Percentiles rank a stretch among this genome's conserved stretches.
Evolutionary conservation across 2,797 vertebrate genomes (phyloP).

Genomic region (Cetoscarus ocellatus): DNA sequence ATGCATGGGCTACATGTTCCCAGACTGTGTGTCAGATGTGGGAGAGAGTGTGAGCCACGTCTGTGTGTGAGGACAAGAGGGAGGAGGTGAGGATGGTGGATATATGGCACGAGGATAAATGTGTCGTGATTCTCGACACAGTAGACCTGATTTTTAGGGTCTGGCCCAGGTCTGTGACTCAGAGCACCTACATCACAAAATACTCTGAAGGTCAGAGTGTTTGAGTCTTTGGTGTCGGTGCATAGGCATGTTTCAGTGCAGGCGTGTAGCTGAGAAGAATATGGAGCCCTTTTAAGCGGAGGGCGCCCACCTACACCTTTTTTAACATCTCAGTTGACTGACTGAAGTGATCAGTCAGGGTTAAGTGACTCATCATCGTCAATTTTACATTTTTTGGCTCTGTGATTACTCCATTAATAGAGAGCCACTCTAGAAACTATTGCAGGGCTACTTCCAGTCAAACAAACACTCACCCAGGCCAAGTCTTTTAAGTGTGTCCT

Average conservation of each 20-base stretch:
- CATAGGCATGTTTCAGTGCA: conserved; percentile 16
- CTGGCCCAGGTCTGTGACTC: conserved; percentile 37
- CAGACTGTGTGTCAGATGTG: conserved; percentile 34
- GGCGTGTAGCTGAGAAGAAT: not conserved
- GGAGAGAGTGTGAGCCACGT: conserved; percentile 37
- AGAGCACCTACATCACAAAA: conserved; percentile 35
- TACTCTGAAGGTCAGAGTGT: conserved; percentile 13
- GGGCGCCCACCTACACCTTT: too few relatives aligned
- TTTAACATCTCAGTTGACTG: not conserved
- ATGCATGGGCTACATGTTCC: not conserved
- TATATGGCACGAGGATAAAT: conserved; percentile 4
- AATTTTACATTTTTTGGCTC: too few relatives aligned
- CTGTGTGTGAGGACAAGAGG: conserved; percentile 26
- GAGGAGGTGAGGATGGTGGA: conserved; percentile 19
- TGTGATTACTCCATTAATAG: too few relatives aligned
- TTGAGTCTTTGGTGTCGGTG: conserved; percentile 3
- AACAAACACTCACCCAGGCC: too few relatives aligned
- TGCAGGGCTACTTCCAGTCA: too few relatives aligned
- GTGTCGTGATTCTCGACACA: conserved; percentile 55
- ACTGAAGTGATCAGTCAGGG: not conserved
- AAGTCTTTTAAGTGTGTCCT: too few relatives aligned
- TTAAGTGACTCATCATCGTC: not conserved
- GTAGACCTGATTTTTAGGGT: not conserved
- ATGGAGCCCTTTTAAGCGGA: too few relatives aligned
- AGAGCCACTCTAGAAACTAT: too few relatives aligned